A percentile compares a stretch with the other conserved stretches of the same genome.
Conservation (phyloP, 2,888 invertebrate genomes). For the Pammene aurita region DNA sequence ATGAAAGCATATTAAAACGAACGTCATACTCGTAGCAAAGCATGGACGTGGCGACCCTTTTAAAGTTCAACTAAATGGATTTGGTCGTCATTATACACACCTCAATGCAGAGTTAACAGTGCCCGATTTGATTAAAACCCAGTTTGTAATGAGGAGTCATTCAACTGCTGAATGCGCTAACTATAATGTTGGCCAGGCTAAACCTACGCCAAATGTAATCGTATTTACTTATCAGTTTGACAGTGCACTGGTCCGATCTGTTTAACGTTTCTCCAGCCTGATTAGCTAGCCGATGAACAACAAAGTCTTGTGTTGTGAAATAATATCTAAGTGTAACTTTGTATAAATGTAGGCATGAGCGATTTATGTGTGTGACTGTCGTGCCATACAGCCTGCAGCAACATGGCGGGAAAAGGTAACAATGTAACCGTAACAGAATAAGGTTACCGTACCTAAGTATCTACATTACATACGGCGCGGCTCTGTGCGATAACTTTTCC, state of each 20-base stretch:
- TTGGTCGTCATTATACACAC: too few relatives aligned
- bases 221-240: conserved; percentile 16
- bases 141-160: not conserved
- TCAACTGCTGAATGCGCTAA: not conserved
- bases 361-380: conserved; percentile 5
- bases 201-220: not conserved
- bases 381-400: not conserved
- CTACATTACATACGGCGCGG: too few relatives aligned
- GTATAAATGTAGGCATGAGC: not conserved
- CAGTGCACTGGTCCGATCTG: conserved; percentile 8
- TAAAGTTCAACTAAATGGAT: too few relatives aligned
- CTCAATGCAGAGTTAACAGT: too few relatives aligned
- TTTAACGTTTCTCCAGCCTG: conserved; percentile 10
- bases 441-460: too few relatives aligned
- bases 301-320: conserved; percentile 5
- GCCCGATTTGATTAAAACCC: too few relatives aligned
- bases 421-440: not conserved
- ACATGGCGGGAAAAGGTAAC: not conserved
- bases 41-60: too few relatives aligned
- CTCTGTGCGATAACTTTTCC: too few relatives aligned
- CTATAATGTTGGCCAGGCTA: not conserved
- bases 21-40: too few relatives aligned
- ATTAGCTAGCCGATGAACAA: not conserved
- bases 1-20: too few relatives aligned
- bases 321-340: not conserved